Conservation (phyloP, 2,797 vertebrate species). For the Falco rusticolus region DNA sequence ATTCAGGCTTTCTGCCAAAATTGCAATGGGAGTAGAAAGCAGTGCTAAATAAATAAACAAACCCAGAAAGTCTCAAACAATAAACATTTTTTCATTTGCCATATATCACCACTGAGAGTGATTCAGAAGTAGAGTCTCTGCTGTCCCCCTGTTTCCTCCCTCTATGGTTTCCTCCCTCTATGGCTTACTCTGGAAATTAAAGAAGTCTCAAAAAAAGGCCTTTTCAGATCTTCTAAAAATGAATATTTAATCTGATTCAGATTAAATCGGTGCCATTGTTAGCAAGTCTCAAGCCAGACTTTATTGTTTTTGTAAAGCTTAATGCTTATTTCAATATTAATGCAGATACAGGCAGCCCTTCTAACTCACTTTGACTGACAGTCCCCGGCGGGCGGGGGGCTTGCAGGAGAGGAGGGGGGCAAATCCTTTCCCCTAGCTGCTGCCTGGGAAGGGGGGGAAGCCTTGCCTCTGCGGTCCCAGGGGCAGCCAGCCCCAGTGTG, state of each 20-base stretch:
- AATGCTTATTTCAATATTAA: slow-evolving; percentile 51
- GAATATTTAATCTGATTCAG: slow-evolving; percentile 55
- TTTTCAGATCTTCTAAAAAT: slow-evolving; percentile 16
- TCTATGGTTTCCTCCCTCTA: background rate
- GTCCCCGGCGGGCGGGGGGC: background rate
- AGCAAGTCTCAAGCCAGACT: slow-evolving; percentile 16
- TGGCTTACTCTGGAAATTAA: background rate
- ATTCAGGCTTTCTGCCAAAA: slow-evolving; percentile 50
- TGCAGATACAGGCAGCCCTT: background rate
- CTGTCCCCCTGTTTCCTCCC: background rate
- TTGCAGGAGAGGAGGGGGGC: background rate
- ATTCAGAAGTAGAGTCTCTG: background rate
- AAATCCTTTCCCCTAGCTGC: background rate
- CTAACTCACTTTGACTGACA: slow-evolving; percentile 27
- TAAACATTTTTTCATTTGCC: slow-evolving; percentile 37
- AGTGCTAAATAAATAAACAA: slow-evolving; percentile 14
- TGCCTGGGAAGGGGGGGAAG: background rate
- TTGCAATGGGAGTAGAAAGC: background rate
- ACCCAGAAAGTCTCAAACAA: slow-evolving; percentile 9
- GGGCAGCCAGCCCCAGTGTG: background rate
- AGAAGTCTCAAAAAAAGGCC: background rate
- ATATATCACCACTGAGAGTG: background rate
- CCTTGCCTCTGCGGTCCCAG: background rate
- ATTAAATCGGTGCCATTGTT: background rate
- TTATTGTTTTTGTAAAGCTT: slow-evolving; percentile 47